Base-by-base conservation (phyloP, 1,140 invertebrate species). In the Solenopsis fugax region DNA sequence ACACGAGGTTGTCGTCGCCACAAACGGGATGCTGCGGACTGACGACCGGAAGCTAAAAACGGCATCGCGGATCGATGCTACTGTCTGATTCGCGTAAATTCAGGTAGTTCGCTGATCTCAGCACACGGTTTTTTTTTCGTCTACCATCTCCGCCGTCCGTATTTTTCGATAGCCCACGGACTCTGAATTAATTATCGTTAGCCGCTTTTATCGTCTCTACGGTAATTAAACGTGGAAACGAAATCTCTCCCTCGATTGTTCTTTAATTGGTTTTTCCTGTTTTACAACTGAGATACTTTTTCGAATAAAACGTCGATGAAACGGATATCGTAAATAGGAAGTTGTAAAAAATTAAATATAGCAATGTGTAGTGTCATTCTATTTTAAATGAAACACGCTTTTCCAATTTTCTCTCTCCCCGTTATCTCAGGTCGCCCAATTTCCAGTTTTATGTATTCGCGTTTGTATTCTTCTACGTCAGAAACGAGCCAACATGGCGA, bases 1-100 rank as follows among this genome's bases (percentile, higher is more conserved):
- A 67, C 34, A 21, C 18, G 48, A 41, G 81, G 72, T 87, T 65
- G 65, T 75, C 48, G 69, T 85, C 67, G 56, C 60, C 45, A 64
- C 80, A 50, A 84, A 24, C 24, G 18, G 13, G 54, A 84, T 84
- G 80, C 80, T 75, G 56, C 69, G 52, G 65, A 64, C 65, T 81
- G 54, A 60, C 10, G 81, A 65, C 64, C 56, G 71, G 21, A 85
- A 75, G 60, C 69, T 85, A 87, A 64, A 87, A 87, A 65, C 69
- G 60, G 56, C 50, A 48, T 37, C 13, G 10, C 18, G 37, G 75
- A 80, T 80, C 77, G 81, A 86, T 80, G 77, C 41, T 58, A 65
- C 7, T 24, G 77, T 73, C 65, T 65, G 80, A 56, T 54, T 85
- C 71, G 41, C 52, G 60, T 37, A 84, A 81, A 84, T 84, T 34